Evolutionary conservation across 2,888 invertebrate genomes (phyloP).

Genomic region (Plagodis pulveraria): DNA sequence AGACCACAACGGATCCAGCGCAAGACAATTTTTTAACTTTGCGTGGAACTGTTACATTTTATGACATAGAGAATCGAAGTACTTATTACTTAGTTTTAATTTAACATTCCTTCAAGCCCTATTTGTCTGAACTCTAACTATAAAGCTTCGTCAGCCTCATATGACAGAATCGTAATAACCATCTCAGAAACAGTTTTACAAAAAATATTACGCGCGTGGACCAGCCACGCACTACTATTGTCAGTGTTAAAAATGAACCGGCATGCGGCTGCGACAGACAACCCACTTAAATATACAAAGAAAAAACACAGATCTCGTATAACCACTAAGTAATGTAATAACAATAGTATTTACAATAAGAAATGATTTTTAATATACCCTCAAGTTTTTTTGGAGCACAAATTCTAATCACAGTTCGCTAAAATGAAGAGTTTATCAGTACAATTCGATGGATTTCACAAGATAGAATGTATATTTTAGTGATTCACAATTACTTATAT

Average conservation of each 20-base stretch:
- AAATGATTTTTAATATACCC: constrained; percentile 44
- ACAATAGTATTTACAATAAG: constrained; percentile 71
- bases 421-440: constrained; percentile 18
- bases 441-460: no score
- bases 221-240: constrained; percentile 61
- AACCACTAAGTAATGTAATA: constrained; percentile 62
- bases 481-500: no score
- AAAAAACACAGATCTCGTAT: constrained; percentile 73
- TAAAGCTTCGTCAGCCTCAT: not conserved
- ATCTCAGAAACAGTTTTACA: constrained; percentile 13
- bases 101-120: no score
- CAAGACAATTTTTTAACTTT: no score
- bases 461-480: no score
- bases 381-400: constrained; percentile 18
- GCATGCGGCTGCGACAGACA: constrained; percentile 49
- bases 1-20: no score
- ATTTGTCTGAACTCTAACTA: no score
- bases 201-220: constrained; percentile 45
- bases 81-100: no score
- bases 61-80: no score
- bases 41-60: no score
- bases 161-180: constrained; percentile 26
- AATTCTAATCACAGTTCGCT: constrained; percentile 2
- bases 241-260: constrained; percentile 56
- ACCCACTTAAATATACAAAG: constrained; percentile 56